A percentile compares a stretch with the other conserved stretches of the same genome.
These are phyloP conservation scores for Tipula confusa DNA, from an alignment of 2,888 invertebrate species.

Conservation along the genomic window DNA sequence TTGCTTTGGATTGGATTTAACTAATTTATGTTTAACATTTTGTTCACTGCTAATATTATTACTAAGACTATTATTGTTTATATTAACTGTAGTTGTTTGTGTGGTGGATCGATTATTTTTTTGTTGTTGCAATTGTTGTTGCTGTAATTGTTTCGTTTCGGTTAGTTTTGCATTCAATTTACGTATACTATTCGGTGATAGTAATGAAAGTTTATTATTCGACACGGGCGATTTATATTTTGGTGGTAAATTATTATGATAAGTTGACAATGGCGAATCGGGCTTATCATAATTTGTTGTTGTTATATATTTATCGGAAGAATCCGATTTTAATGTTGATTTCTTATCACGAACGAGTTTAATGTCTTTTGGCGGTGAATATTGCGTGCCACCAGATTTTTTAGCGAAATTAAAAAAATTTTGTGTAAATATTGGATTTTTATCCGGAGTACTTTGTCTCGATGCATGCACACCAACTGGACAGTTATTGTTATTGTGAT, in stretches of 20 bases:
- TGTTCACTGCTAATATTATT: background rate
- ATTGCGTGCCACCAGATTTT: conserved; percentile 31
- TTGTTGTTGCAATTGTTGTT: conserved; percentile 20
- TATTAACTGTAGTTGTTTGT: background rate
- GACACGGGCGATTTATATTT: conserved; percentile 35
- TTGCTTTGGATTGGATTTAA: background rate
- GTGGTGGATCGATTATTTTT: background rate
- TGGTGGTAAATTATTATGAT: conserved; percentile 30
- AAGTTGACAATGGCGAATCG: background rate
- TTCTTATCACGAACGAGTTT: background rate
- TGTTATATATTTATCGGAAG: conserved; percentile 30
- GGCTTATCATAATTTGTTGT: background rate
- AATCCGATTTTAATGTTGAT: conserved; percentile 31
- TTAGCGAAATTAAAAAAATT: conserved; percentile 36
- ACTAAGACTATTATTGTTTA: background rate
- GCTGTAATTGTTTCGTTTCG: conserved; percentile 33
- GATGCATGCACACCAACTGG: background rate
- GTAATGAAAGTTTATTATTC: conserved; percentile 43
- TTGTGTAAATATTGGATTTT: conserved; percentile 34
- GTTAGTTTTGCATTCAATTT: conserved; percentile 44
- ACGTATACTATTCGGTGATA: conserved; percentile 48
- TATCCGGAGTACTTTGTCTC: background rate
- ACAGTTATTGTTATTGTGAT: background rate
- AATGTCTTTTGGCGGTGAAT: conserved; percentile 31
- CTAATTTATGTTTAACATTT: background rate